Base-by-base conservation (phyloP, 2,888 invertebrate genomes). In the Sisyra terminalis region DNA sequence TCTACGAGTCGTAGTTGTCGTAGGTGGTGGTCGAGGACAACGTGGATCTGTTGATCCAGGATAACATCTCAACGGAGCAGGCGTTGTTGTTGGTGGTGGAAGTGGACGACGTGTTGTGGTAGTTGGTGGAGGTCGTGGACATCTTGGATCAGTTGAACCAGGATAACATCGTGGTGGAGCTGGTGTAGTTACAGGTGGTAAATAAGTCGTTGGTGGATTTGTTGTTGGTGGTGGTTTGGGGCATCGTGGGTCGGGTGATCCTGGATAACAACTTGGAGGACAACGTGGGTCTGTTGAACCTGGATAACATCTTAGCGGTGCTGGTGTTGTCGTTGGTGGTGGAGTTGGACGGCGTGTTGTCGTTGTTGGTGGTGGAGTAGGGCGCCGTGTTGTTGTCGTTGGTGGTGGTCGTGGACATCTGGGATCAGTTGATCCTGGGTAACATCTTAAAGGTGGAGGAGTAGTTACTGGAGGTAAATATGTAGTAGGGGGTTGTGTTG, bases 91-190 rank as follows among this genome's bases (percentile, higher is more conserved):
- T 24, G 49, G 51, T 7, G 44, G 48, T 39, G 51, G 50, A 43
- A 49, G 48, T 6, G 24, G 24, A 24, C 24, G 7, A 24, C 24
- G 24, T 24, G 24, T 3, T 24, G 24, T 24, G 7, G 24, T 24
- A 3, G 24, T 24, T 24, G 24, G 24, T 40, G 30, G 43, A 43
- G 39, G 37, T 42, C 24, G 17, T 40, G 43, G 54, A 55, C 58
- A 59, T 15, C 57, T 46, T 0, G 57, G 57, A 47, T 65, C 61
- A 0, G 40, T 52, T 10, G 57, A 57, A 3, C 65, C 64, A 2
- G 60, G 60, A 46, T 45, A 68, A 62, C 46, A 68, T 48, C n/a
- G 53, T 50, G 1, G 57, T 51, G n/a, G 53, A 49, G 18, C 59
- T 58, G 10, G 24, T 11, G 34, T 34, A 3, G 34, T 34, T 34